Conservation (phyloP, 1,140 invertebrate species). For the Macrosteles quadrilineatus region DNA sequence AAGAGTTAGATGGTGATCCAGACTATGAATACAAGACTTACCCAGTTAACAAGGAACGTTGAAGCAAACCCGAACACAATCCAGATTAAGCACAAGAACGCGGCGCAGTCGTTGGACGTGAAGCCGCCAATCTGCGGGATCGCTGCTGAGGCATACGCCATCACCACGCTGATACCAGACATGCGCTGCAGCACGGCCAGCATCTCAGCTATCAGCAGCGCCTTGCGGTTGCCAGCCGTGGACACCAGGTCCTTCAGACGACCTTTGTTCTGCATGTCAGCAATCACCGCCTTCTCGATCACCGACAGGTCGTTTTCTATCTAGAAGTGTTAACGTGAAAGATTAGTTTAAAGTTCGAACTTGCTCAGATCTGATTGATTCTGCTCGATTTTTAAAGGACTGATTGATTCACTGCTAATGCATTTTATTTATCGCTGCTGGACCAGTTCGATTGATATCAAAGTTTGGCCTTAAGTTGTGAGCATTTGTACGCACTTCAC, state of each 20-base stretch:
- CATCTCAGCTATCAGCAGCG: slow-evolving; percentile 62
- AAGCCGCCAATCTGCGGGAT: slow-evolving; percentile 60
- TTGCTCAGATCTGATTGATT: no score
- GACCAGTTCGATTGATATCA: no score
- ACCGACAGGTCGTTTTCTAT: slow-evolving; percentile 50
- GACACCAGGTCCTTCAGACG: slow-evolving; percentile 56
- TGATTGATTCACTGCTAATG: no score
- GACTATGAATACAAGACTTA: slow-evolving; percentile 50
- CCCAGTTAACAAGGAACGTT: slow-evolving; percentile 67
- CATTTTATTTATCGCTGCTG: no score
- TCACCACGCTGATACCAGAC: slow-evolving; percentile 72
- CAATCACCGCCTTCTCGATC: slow-evolving; percentile 36
- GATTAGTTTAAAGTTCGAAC: no score
- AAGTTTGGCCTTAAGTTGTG: no score
- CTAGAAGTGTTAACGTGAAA: slow-evolving; percentile 48
- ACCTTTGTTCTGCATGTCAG: slow-evolving; percentile 41
- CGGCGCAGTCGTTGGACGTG: slow-evolving; percentile 56
- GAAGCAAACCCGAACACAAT: slow-evolving; percentile 63
- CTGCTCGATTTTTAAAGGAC: no score
- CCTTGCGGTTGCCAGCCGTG: slow-evolving; percentile 61
- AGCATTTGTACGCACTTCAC: no score
- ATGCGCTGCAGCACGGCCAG: slow-evolving; percentile 75
- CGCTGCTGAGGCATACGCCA: slow-evolving; percentile 74
- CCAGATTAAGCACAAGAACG: slow-evolving; percentile 67
- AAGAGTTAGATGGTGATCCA: no score